Evolutionary conservation across 2,797 vertebrate genomes (phyloP), one percentile per base, ranked within the genome.

Genomic region (Xiphophorus birchmanni): DNA sequence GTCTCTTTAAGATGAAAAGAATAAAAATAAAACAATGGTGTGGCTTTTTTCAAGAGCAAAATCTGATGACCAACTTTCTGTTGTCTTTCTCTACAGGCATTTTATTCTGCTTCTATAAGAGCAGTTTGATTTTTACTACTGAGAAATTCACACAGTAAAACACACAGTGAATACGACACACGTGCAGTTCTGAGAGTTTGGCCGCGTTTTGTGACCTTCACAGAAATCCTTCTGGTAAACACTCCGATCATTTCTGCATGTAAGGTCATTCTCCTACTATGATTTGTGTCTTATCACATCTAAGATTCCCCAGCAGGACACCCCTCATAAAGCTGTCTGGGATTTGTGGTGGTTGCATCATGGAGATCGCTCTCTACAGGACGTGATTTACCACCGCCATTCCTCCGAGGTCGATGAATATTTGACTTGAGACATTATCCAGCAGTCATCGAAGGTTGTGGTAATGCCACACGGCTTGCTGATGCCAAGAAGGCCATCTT

Each of bases 301-400:
- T 9, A 37, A 80, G 77, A 83, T 75, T 9, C 8, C 65, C 42
- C 76, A 50, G 65, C 35, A 12, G 44, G 69, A 82, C 37, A 32
- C 29, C 47, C 40, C 74, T 83, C 82, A 18, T 88, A 85, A 91
- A 87, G 74, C 35, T 84, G 83, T 75, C 82, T 42, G 32, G 82
- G 81, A 88, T 86, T 82, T 80, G 60, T 77, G 40, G 58, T 67
- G 13, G 35, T 18, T 35, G 32, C 32, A 4, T 81, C 78, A 60
- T 1, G 1, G 0, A 26, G 8, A 69, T 3, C n/a, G 15, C 26
- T 56, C 58, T 76, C 50, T 35, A 0, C 2, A 52, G 5, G 35
- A 76, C 72, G 50, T 32, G 75, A 87, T 76, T 83, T 56, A 73
- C 60, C 48, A 4, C 47, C n/a, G 23, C 47, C 35, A 18, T 13